Conservation (phyloP, 1,140 invertebrate genomes). For the Bradynema listronoti region DNA sequence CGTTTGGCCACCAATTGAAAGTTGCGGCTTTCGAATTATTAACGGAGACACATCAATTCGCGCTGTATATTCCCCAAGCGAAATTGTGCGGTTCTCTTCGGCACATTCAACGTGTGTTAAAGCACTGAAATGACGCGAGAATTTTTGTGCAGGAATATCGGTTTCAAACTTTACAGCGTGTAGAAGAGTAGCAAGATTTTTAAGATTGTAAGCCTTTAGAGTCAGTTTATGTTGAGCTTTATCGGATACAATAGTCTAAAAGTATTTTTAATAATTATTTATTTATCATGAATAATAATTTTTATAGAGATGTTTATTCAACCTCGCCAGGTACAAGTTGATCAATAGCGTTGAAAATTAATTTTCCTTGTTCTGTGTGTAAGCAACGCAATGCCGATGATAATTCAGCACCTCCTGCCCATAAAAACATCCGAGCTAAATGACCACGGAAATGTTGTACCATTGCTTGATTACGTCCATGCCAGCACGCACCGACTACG, state of each 20-base stretch:
- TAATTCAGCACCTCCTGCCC: slow-evolving; percentile 42
- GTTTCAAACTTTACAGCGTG: slow-evolving; percentile 47
- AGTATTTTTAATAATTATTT: neutral
- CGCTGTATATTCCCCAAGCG: slow-evolving; percentile 34
- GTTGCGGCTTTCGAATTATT: slow-evolving; percentile 21
- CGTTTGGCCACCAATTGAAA: slow-evolving; percentile 46
- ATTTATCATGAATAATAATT: neutral
- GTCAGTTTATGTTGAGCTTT: slow-evolving; percentile 28
- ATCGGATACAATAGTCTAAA: slow-evolving; percentile 21
- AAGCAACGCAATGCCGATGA: slow-evolving; percentile 40
- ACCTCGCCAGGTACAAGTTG: slow-evolving; percentile 1
- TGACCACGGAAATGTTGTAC: slow-evolving; percentile 55
- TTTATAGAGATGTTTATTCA: neutral
- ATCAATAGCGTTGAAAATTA: slow-evolving; percentile 18
- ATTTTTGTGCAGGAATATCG: neutral
- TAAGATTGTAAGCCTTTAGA: slow-evolving; percentile 31
- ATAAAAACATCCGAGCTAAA: slow-evolving; percentile 39
- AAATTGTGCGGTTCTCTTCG: slow-evolving; percentile 21
- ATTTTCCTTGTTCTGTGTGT: slow-evolving; percentile 36
- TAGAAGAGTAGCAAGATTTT: slow-evolving; percentile 37
- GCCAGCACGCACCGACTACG: slow-evolving; percentile 92
- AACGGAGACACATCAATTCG: slow-evolving; percentile 34
- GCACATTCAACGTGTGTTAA: slow-evolving; percentile 30
- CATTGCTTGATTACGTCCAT: slow-evolving; percentile 64
- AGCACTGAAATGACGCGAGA: slow-evolving; percentile 31